These are phyloP conservation scores for Leptinotarsa juncta DNA, from an alignment of 2,888 invertebrate species.

Conservation along the genomic window DNA sequence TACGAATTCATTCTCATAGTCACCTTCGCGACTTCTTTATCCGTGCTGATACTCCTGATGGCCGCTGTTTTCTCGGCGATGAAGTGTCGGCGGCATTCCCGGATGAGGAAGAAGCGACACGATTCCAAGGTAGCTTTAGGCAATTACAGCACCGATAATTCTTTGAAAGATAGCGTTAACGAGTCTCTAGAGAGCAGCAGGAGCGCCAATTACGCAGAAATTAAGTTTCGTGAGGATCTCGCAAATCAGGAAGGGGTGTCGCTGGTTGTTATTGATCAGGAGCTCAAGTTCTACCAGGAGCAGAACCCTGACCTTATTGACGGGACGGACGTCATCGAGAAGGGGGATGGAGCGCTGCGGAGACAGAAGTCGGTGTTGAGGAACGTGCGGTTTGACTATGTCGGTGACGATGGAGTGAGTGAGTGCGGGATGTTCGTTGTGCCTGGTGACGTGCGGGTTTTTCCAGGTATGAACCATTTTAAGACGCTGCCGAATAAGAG, in stretches of 20 bases:
- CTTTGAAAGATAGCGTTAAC: slow-evolving; percentile 58
- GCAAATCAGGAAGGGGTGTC: slow-evolving; percentile 21
- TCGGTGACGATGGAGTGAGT: slow-evolving; percentile 46
- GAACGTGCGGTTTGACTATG: slow-evolving; percentile 34
- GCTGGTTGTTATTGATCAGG: slow-evolving; percentile 17
- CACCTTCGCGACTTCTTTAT: slow-evolving; percentile 74
- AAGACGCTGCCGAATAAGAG: slow-evolving; percentile 77
- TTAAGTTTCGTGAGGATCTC: slow-evolving; percentile 23
- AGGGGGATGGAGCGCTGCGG: slow-evolving; percentile 41
- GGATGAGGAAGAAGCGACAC: slow-evolving; percentile 69
- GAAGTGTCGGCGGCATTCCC: slow-evolving; percentile 62
- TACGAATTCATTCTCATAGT: slow-evolving; percentile 79
- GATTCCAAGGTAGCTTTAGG: slow-evolving; percentile 67
- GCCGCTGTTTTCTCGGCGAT: slow-evolving; percentile 75
- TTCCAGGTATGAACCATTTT: slow-evolving; percentile 69
- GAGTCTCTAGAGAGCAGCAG: slow-evolving; percentile 57
- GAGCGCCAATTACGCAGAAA: slow-evolving; percentile 54
- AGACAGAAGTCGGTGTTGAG: slow-evolving; percentile 39
- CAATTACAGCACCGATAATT: slow-evolving; percentile 60
- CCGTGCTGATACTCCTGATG: slow-evolving; percentile 74
- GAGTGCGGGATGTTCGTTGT: slow-evolving; percentile 69
- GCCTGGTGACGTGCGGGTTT: slow-evolving; percentile 33
- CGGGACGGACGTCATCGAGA: slow-evolving; percentile 75
- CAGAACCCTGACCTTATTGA: slow-evolving; percentile 85
- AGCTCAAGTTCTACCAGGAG: slow-evolving; percentile 69